Conservation (phyloP, 2,797 vertebrate genomes). For the Tenualosa thibaudeaui region DNA sequence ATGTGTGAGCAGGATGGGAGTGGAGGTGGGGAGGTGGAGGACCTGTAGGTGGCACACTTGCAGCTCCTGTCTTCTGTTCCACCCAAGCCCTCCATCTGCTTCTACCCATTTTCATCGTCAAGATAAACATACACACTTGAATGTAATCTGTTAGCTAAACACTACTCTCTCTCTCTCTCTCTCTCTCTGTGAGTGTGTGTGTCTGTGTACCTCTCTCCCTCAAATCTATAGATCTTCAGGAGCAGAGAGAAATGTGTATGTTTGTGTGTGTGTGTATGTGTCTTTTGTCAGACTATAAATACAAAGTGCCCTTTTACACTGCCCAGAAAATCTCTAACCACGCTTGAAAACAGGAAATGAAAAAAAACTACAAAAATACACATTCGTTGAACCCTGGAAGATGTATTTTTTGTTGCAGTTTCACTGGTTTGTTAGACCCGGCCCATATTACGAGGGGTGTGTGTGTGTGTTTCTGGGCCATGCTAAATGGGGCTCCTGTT, state of each 20-base stretch:
- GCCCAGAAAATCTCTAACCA: conserved; percentile 33
- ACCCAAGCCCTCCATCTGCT: conserved; percentile 60
- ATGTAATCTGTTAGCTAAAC: not conserved
- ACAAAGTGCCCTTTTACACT: conserved; percentile 40
- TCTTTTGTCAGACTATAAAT: conserved; percentile 41
- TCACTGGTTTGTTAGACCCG: not conserved
- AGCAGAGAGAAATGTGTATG: conserved; percentile 47
- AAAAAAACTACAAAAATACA: not conserved
- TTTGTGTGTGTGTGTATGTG: conserved; percentile 34
- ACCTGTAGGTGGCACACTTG: not conserved
- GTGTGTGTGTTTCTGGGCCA: conserved; percentile 21
- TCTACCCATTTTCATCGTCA: conserved; percentile 28
- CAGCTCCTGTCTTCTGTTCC: conserved; percentile 51
- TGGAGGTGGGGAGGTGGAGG: not conserved
- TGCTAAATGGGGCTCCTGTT: conserved; percentile 27
- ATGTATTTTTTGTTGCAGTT: not conserved
- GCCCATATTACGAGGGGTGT: conserved; percentile 28
- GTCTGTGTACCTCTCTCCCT: conserved; percentile 38
- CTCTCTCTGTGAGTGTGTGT: not conserved
- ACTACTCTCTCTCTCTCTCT: not conserved
- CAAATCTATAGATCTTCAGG: conserved; percentile 52
- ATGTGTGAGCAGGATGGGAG: not conserved
- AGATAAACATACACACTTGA: not conserved
- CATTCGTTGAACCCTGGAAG: not conserved
- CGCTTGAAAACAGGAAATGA: conserved; percentile 6